Percentiles rank a stretch among this genome's conserved stretches.
Conservation (phyloP, 2,797 vertebrate species). For the Ambastaia sidthimunki region DNA sequence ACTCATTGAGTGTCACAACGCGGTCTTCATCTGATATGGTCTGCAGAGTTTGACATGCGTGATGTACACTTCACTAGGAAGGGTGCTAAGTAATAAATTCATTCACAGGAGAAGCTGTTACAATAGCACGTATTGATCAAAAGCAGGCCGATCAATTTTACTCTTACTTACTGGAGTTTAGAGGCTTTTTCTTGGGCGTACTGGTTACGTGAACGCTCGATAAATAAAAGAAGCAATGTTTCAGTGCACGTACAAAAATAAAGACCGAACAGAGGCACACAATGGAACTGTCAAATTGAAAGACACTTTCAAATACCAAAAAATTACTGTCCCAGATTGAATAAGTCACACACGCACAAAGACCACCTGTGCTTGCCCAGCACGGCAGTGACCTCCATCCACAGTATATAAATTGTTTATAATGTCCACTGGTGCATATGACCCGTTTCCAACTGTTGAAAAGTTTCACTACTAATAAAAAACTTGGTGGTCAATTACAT, state of each 20-base stretch:
- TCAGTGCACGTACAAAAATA: conserved; percentile 7
- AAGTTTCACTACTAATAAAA: not conserved
- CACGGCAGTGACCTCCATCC: not conserved
- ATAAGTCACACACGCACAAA: not conserved
- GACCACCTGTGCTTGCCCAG: not conserved
- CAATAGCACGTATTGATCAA: conserved; percentile 25
- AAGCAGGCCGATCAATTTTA: conserved; percentile 20
- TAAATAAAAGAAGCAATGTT: conserved; percentile 4
- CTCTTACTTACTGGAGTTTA: not conserved
- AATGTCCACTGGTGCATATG: conserved; percentile 2
- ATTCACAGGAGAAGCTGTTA: conserved; percentile 2
- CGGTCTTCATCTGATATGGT: not conserved
- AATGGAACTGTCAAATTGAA: not conserved
- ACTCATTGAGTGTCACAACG: not conserved
- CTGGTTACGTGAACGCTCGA: conserved; percentile 10
- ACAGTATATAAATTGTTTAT: not conserved
- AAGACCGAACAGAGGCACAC: not conserved
- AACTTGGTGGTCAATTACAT: not conserved
- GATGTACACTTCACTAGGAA: conserved; percentile 17
- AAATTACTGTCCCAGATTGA: not conserved
- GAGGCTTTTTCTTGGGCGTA: not conserved
- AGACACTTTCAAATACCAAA: not conserved
- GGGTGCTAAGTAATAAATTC: not conserved
- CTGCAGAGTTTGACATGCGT: conserved; percentile 12
- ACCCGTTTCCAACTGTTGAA: not conserved